Evolutionary conservation across 2,797 vertebrate genomes (phyloP), one percentile per base, ranked within the genome.

Genomic region (Gobionotothen gibberifrons): DNA sequence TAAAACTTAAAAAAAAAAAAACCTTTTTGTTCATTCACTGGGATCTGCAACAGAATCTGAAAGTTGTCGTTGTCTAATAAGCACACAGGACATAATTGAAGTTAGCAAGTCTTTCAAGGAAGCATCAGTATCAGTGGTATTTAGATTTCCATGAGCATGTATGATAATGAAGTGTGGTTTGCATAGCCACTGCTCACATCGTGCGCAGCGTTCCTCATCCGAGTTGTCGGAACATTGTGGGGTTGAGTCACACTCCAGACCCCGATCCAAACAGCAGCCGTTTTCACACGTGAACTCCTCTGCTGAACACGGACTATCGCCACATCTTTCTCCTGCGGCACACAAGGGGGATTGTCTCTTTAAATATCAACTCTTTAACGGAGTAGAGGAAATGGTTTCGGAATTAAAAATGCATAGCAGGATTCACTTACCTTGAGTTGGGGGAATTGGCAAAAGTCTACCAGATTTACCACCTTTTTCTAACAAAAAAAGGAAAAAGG

Each of bases 261-360:
- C 95, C 14, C 90, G 90, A 51, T 95, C 93, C 72, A 99, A 92
- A 76, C 98, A 99, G 93, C 98, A 99, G 70, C 94, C 93, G 32
- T 96, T 95, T 1, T 65, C 59, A 79, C 98, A 99, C 47, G 67
- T 93, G 93, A 97, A 99, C 73, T 95, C 91, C 2, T 85, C 85
- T 0, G 49, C 0, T 3, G 90, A 91, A 54, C 98, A 99, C 0
- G 87, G 52, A 47, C 26, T 26, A 26, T 56, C 70, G 0, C 84
- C 93, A 77, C 98, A 99, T 14, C 44, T 53, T 75, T 94, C 92
- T 46, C 0, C 90, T 92, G 75, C 2, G 29, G 26, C 14, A 84
- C 69, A 87, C 16, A 83, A 68, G 42, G 11, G 14, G 15, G 56
- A 64, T 3, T 5, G n/a, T 74, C 9, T 62, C 29, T 39, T 67